Evolutionary conservation across 1,140 invertebrate genomes (phyloP).

Genomic region (Brachionus calyciflorus): DNA sequence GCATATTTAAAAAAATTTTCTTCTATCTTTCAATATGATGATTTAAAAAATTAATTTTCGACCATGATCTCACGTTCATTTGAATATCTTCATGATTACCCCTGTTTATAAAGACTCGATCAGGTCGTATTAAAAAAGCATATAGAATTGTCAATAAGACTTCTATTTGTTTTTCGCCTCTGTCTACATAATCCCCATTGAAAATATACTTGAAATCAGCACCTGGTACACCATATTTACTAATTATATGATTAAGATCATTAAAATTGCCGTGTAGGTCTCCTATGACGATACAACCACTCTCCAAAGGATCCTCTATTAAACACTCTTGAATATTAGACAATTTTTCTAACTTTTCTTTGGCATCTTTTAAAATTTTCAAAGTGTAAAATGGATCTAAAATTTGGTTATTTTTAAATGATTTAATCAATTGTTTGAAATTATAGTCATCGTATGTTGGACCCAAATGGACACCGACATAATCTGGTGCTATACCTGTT

Average conservation of each 20-base stretch:
- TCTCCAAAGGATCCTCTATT: neutral
- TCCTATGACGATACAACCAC: slow-evolving; percentile 32
- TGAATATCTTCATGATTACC: slow-evolving; percentile 46
- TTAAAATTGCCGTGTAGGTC: slow-evolving; percentile 42
- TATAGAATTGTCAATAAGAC: neutral
- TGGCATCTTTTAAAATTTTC: slow-evolving; percentile 1
- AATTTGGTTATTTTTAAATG: slow-evolving; percentile 16
- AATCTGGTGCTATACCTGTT: neutral
- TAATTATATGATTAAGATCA: slow-evolving; percentile 7
- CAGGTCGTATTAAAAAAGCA: slow-evolving; percentile 30
- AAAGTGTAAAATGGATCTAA: neutral
- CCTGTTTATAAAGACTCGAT: slow-evolving; percentile 25
- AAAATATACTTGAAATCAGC: slow-evolving; percentile 22
- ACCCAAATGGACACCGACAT: slow-evolving; percentile 13
- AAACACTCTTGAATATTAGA: slow-evolving; percentile 22
- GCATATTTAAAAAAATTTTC: no score
- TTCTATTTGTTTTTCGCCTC: slow-evolving; percentile 28
- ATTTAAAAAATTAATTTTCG: slow-evolving; percentile 1
- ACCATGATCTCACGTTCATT: slow-evolving; percentile 10
- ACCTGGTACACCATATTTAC: slow-evolving; percentile 28
- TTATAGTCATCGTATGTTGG: neutral
- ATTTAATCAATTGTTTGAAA: slow-evolving; percentile 13
- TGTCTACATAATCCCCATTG: slow-evolving; percentile 39
- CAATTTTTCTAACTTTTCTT: neutral
- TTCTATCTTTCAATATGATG: no score